These are phyloP conservation scores for Atopsyche davidsoni DNA, from an alignment of 1,140 invertebrate genomes.

Conservation along the genomic window DNA sequence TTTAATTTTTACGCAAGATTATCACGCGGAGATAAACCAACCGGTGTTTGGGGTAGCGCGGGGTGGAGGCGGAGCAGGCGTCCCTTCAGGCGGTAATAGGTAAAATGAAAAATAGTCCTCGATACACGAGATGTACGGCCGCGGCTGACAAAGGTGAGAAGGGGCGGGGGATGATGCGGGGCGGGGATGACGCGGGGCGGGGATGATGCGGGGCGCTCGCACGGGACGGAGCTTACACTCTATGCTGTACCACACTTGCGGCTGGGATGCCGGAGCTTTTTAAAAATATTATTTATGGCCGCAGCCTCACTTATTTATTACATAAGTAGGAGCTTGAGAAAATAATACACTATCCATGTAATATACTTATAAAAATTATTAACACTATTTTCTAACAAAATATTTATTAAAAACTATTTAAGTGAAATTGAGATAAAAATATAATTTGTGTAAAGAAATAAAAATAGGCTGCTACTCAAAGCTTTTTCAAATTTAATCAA, in stretches of 20 bases:
- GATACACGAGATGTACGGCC: conserved; percentile 30
- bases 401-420: not conserved
- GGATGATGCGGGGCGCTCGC: too few species aligned
- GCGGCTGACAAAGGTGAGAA: conserved; percentile 23
- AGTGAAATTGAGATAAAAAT: not conserved
- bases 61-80: conserved; percentile 14
- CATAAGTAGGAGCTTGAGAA: too few species aligned
- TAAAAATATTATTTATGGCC: too few species aligned
- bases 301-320: too few species aligned
- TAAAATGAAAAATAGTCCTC: conserved; percentile 30
- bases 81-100: conserved; percentile 22
- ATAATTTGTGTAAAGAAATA: not conserved
- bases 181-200: conserved; percentile 16
- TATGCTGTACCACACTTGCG: too few species aligned
- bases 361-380: too few species aligned
- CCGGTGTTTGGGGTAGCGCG: conserved; percentile 23
- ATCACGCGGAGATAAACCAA: conserved; percentile 44
- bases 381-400: not conserved
- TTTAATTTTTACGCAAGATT: conserved; percentile 51
- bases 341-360: too few species aligned
- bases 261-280: too few species aligned
- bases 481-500: too few species aligned
- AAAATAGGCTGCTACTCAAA: too few species aligned
- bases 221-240: too few species aligned
- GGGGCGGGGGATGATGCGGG: not conserved